Base-by-base conservation (phyloP, 2,113 vertebrate genomes). In the Microtus ochrogaster region DNA sequence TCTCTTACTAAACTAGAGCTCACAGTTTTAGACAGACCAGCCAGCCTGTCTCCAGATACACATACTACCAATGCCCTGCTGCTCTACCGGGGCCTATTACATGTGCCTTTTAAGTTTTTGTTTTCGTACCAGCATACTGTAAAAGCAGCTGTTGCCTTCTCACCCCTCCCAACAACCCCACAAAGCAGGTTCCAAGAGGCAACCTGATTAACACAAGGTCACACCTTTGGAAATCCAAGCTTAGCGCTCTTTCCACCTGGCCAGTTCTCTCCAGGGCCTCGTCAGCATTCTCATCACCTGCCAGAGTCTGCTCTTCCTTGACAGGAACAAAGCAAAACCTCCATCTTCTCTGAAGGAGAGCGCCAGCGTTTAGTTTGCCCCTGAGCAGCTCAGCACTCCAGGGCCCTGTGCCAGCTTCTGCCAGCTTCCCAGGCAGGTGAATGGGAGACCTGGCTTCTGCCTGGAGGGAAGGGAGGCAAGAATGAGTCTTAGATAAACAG, bases 251-350 rank as follows among this genome's bases (percentile, higher is more conserved):
- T 44, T 89, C 84, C 12, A 83, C 73, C 21, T 22, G 49, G 55
- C 89, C 47, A 68, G 33, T 24, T 73, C 74, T 95, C 94, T 76
- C 94, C 22, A 52, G 93, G 83, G 72, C 36, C 78, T 96, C 39
- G 82, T 92, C 95, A 97, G 88, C 93, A 93, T 88, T 96, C 89
- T 24, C 72, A 91, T 89, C 91, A 95, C 19, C 94, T 92, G 89
- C 84, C 90, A 90, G 78, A 85, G 78, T 65, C 73, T 22, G 63
- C 63, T 97, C 58, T 87, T 95, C n/a, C 44, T 26, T 65, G 61
- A 30, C 0, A 55, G 92, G 79, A 92, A 94, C 58, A 84, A 96
- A 92, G 52, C 0, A 58, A 91, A 87, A 73, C 70, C 30, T 94
- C 89, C 74, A 84, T 94, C 87, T 96, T 92, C 66, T 94, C 95